Evolutionary conservation across 2,113 vertebrate genomes (phyloP).

Genomic region (Sceloporus tristichus): DNA sequence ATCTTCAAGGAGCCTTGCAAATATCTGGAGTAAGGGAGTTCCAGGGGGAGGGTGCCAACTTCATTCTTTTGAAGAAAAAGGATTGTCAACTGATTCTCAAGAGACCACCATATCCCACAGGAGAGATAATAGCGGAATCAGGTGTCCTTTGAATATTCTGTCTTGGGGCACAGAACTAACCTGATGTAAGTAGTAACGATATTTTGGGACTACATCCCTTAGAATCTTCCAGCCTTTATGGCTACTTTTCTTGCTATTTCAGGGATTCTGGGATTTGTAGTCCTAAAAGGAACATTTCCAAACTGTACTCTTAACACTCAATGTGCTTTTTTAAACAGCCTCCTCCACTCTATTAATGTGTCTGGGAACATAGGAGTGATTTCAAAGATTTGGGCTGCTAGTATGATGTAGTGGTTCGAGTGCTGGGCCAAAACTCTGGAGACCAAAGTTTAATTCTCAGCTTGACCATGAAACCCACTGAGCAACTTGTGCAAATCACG

Average conservation of each 20-base stretch:
- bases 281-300: too few species aligned
- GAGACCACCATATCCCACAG: neutral
- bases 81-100: neutral
- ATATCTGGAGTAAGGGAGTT: neutral
- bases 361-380: neutral
- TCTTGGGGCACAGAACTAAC: neutral
- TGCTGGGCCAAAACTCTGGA: too few species aligned
- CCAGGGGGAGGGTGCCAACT: neutral
- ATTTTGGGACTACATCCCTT: neutral
- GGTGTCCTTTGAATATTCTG: neutral
- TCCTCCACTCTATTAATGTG: neutral
- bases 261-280: too few species aligned
- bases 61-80: neutral
- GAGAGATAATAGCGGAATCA: neutral
- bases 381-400: neutral
- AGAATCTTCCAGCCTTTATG: neutral
- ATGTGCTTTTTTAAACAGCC: neutral
- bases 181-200: neutral
- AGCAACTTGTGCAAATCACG: too few species aligned
- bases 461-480: too few species aligned
- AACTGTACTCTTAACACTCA: neutral
- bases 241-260: too few species aligned
- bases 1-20: neutral
- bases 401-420: too few species aligned
- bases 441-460: too few species aligned